Evolutionary conservation across 2,113 vertebrate species (phyloP).

Genomic region (Hippocampus guttulatus): DNA sequence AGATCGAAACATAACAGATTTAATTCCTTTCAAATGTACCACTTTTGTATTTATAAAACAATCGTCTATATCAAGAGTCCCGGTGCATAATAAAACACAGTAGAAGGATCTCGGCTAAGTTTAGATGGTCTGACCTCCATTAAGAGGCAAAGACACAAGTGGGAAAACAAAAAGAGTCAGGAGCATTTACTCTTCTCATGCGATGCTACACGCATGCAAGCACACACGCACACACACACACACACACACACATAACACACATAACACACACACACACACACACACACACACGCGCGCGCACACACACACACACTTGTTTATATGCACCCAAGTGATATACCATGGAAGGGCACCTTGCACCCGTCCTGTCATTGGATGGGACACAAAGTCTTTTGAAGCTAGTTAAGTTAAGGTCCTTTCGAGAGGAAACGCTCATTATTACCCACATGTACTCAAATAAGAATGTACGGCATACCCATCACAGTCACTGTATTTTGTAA

Average conservation of each 20-base stretch:
- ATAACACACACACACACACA: not conserved
- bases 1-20: no score
- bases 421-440: not conserved
- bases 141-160: conserved; percentile 44
- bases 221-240: not conserved
- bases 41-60: conserved; percentile 67
- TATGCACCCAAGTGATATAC: not conserved
- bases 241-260: not conserved
- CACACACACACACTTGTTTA: not conserved
- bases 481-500: no score
- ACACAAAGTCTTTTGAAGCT: not conserved
- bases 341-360: not conserved
- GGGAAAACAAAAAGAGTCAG: conserved; percentile 32
- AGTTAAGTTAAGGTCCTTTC: not conserved
- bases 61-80: conserved; percentile 53
- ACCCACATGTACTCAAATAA: not conserved
- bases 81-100: conserved; percentile 67
- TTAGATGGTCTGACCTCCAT: conserved; percentile 59
- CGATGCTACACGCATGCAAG: conserved; percentile 11
- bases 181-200: conserved; percentile 20
- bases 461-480: no score
- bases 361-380: not conserved
- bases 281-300: not conserved
- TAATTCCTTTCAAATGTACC: conserved; percentile 38
- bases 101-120: conserved; percentile 68